Evolutionary conservation across 64 coral and sea anemone genomes (phyloP).

Genomic region (Catalaphyllia jardinei): DNA sequence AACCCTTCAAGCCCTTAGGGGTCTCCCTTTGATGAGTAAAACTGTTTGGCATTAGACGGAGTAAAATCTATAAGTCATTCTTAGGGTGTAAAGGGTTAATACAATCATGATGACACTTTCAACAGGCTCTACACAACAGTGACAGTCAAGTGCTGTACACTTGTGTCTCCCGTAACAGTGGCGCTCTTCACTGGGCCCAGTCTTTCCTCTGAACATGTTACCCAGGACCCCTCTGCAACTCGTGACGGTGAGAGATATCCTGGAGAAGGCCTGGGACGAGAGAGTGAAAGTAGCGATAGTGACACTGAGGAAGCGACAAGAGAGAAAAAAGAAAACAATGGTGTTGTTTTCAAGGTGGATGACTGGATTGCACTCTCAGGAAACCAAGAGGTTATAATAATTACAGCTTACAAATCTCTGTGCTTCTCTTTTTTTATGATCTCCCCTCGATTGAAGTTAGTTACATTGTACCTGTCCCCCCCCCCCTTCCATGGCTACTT

Average conservation of each 20-base stretch:
- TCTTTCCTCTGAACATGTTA: constrained; percentile 85
- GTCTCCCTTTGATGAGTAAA: too few relatives aligned
- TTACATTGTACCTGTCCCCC: too few relatives aligned
- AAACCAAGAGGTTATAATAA: constrained; percentile 73
- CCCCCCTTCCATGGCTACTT: too few relatives aligned
- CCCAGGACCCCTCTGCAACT: constrained; percentile 42
- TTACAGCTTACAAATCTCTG: too few relatives aligned
- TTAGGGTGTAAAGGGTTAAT: too few relatives aligned
- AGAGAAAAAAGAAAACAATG: constrained; percentile 62
- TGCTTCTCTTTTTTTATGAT: too few relatives aligned
- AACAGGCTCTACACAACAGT: constrained; percentile 81
- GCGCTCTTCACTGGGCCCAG: constrained; percentile 84
- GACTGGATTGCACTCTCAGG: constrained; percentile 79
- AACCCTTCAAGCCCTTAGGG: too few relatives aligned
- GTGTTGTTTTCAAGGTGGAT: constrained; percentile 76
- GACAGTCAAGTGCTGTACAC: constrained; percentile 84
- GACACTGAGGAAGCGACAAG: constrained; percentile 69
- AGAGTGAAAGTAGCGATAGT: constrained; percentile 95
- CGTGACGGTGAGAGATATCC: constrained; percentile 62
- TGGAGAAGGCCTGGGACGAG: constrained; percentile 44
- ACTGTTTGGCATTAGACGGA: too few relatives aligned
- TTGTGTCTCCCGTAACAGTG: constrained; percentile 73
- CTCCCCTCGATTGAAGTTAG: too few relatives aligned
- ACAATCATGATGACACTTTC: background rate
- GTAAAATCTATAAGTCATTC: too few relatives aligned